Percentiles rank a stretch among this genome's conserved stretches.
Conservation (phyloP, 2,113 vertebrate species). For the Charina bottae region DNA sequence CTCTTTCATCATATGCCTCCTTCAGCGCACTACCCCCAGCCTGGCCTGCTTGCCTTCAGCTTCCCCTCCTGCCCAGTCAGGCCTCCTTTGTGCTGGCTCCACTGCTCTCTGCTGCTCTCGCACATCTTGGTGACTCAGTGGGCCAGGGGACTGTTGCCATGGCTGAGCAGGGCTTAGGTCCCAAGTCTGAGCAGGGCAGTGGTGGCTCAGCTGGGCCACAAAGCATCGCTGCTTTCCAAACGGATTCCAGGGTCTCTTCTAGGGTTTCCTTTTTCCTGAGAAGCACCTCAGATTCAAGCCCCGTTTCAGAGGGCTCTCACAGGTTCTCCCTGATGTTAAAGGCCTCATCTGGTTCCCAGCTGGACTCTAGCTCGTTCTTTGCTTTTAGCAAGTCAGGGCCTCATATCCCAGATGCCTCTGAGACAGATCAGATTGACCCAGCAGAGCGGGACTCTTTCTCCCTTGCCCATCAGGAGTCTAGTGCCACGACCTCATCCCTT, state of each 20-base stretch:
- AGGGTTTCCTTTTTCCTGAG: conserved; percentile 25
- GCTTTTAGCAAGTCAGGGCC: not conserved
- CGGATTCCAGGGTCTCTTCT: not conserved
- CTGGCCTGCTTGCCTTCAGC: not conserved
- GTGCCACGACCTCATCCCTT: not conserved
- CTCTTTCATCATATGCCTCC: not conserved
- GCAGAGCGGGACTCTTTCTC: not conserved
- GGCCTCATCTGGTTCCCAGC: not conserved
- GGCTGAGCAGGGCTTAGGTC: not conserved
- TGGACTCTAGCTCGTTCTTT: not conserved
- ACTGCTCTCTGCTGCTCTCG: not conserved
- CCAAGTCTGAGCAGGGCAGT: not conserved
- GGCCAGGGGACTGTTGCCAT: not conserved
- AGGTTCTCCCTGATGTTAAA: not conserved
- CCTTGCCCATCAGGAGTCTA: not conserved
- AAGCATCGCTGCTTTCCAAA: not conserved
- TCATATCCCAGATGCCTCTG: not conserved
- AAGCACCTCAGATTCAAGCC: not conserved
- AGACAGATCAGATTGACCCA: not conserved
- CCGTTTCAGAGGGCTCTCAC: not conserved
- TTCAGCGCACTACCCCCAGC: not conserved
- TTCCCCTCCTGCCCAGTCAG: not conserved
- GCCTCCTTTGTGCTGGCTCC: not conserved
- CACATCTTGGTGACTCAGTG: not conserved
- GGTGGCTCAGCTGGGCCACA: not conserved